A percentile compares a stretch with the other conserved stretches of the same genome.
phyloP scores from a whole-genome alignment of 2,113 vertebrate genomes.

The Ceratotherium simum region DNA sequence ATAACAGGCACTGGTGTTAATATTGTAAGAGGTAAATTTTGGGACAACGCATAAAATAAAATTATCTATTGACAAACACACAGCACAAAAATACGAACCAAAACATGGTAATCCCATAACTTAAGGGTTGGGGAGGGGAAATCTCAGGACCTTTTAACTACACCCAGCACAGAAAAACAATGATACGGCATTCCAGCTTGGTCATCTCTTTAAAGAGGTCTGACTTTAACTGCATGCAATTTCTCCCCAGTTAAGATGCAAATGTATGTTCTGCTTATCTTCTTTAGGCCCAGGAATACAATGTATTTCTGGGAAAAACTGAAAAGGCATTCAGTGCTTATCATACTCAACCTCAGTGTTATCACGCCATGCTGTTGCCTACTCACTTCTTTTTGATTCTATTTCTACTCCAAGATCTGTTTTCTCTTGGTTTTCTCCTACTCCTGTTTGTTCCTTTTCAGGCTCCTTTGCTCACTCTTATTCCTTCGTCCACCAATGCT shows the following conservation, averaged over 20 bases:
- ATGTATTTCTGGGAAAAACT: background rate
- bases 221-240: background rate
- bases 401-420: background rate
- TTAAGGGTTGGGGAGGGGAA: background rate
- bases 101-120: background rate
- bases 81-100: background rate
- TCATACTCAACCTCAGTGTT: background rate
- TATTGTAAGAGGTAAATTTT: background rate
- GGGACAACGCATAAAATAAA: background rate
- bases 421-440: background rate
- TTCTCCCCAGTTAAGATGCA: background rate
- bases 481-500: background rate
- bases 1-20: slow-evolving; percentile 16
- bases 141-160: background rate
- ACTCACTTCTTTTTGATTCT: background rate
- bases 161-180: background rate
- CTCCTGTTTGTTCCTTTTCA: background rate
- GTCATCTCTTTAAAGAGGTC: background rate
- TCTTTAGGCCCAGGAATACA: background rate
- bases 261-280: background rate
- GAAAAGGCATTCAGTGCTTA: background rate
- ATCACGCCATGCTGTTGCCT: background rate
- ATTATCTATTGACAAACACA: background rate
- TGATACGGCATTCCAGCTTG: background rate
- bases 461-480: background rate